Base-by-base conservation (phyloP, 2,797 vertebrate genomes). In the Sylvilagus floridanus region DNA sequence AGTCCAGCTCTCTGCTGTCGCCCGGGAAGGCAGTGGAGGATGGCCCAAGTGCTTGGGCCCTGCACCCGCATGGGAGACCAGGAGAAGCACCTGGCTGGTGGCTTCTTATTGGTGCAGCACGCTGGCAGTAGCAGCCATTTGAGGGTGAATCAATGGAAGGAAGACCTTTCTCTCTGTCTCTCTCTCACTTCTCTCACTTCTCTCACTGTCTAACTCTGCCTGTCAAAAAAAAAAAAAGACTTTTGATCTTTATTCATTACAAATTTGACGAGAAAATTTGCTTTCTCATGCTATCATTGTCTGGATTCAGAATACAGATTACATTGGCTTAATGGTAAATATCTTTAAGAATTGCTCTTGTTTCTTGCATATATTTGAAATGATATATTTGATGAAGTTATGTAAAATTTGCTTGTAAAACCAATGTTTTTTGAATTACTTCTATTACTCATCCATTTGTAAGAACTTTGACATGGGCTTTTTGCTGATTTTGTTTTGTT, bases 301-400 rank as follows among this genome's bases (percentile, higher is more conserved):
- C 62, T 87, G 26, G 16, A 84, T 88, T 90, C 78, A 19, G 63
- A 90, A 60, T 90, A 76, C 85, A 87, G 14, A 52, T 76, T 81
- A 92, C n/a, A 81, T 3, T 86, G 16, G 9, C 5, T 69, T 95
- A 92, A 77, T 68, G 50, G 7, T 71, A 90, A 90, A 71, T 5
- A 71, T 76, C 54, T 11, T 90, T 35, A 96, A 92, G 11, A 62
- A 42, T 28, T 62, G 9, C 42, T 71, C 22, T 72, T 87, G 2
- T 60, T 93, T 76, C 24, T 76, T 71, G 30, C 0, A 57, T 76
- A 12, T 84, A 81, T 35, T 75, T 28, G 28, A n/a, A 84, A 72
- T 84, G 24, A 60, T 35, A 26, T 65, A 2, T 75, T 90, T 13
- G 54, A 57, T 93, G 68, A 89, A 95, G 73, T 52, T 82, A 22